Evolutionary conservation across 2,113 vertebrate species (phyloP), one percentile per base, ranked within the genome.

Genomic region (Grammomys surdaster): DNA sequence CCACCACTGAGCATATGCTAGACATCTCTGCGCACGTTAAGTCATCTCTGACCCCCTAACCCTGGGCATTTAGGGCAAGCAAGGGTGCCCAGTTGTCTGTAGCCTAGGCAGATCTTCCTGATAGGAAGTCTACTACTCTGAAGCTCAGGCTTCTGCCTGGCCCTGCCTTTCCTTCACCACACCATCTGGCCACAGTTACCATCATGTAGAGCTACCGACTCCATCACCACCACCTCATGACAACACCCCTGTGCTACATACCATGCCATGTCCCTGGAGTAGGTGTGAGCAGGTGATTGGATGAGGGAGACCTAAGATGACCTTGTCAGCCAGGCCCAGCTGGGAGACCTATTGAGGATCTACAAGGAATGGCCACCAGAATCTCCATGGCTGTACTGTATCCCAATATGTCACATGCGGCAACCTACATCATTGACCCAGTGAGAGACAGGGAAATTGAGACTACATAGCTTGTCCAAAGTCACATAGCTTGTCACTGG

Each of bases 391-490:
- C 17, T 46, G 56, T 46, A 5, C 7, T 12, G 22, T 19, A 17
- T 3, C 7, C 60, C 13, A 2, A 2, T 8, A 43, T 17, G 36
- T 51, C 40, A 28, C 40, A 40, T 5, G 0, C 7, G 43, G 17
- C 16, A 28, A 33, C 24, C 48, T 31, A 36, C 33, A 46, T 72
- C 77, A 63, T 13, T 13, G 5, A 7, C 31, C 40, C 48, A 69
- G 13, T 76, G 63, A 73, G 28, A 88, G 60, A 58, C 14, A n/a
- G 26, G 63, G 20, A 90, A n/a, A 82, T 2, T 13, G 46, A 78
- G 76, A n/a, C n/a, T n/a, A 20, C 26, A 28, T 40, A 77, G 11
- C 91, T 89, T 33, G 56, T 85, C 73, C 31, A 31, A 77, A 22
- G 36, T 11, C 36, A 20, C 26, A 22, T 40, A 76, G 11, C 91